These are phyloP conservation scores for Bathynomus jamesi DNA, from an alignment of 1,140 invertebrate species.

Conservation along the genomic window DNA sequence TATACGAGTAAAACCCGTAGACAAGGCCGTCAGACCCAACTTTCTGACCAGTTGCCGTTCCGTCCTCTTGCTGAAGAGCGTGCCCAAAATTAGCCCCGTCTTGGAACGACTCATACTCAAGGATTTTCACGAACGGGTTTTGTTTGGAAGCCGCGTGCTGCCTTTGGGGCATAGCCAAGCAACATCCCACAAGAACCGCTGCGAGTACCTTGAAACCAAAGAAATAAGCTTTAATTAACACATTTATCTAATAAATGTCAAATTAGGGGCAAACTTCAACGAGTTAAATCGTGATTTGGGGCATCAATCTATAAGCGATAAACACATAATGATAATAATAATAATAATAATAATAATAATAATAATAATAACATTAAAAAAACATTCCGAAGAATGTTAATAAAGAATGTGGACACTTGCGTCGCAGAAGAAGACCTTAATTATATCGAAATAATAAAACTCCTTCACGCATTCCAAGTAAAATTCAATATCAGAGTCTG, in stretches of 20 bases:
- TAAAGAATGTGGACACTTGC: not conserved
- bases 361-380: not conserved
- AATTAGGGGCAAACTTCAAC: too few species aligned
- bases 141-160: not conserved
- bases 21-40: constrained; percentile 30
- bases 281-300: too few species aligned
- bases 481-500: too few species aligned
- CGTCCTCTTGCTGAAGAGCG: constrained; percentile 30
- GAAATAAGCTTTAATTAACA: not conserved
- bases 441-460: too few species aligned
- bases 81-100: constrained; percentile 32
- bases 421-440: too few species aligned
- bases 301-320: too few species aligned
- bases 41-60: constrained; percentile 31
- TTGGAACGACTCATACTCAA: constrained; percentile 33
- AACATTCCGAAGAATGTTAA: not conserved
- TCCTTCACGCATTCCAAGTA: too few species aligned
- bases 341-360: not conserved
- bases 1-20: constrained; percentile 35
- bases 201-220: constrained; percentile 18
- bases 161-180: constrained; percentile 29
- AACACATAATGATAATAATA: not conserved
- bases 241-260: too few species aligned
- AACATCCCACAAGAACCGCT: constrained; percentile 14
- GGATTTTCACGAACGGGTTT: constrained; percentile 32